Conservation (phyloP, 2,113 vertebrate genomes). For the Phoenicopterus ruber region DNA sequence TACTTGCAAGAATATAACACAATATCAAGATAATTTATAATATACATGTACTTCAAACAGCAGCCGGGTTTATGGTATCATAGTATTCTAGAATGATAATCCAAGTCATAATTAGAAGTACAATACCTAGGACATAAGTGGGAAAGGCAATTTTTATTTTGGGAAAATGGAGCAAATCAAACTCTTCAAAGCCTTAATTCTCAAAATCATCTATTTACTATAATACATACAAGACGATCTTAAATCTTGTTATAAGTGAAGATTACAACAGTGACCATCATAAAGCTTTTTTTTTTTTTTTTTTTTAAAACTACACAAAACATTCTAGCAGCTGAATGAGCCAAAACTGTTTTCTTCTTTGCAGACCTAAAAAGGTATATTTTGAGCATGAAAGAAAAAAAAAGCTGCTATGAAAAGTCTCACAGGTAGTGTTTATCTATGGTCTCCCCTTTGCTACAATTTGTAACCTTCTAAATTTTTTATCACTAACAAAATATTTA, state of each 20-base stretch:
- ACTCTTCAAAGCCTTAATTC: slow-evolving; percentile 82
- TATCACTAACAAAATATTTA: slow-evolving; percentile 71
- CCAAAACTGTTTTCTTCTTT: slow-evolving; percentile 35
- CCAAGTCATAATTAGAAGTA: slow-evolving; percentile 76
- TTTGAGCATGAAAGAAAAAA: slow-evolving; percentile 53
- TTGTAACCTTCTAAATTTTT: slow-evolving; percentile 60
- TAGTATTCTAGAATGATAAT: slow-evolving; percentile 65
- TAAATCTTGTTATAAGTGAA: slow-evolving; percentile 77
- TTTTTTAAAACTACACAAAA: slow-evolving; percentile 74
- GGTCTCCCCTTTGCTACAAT: slow-evolving; percentile 45
- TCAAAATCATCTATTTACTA: slow-evolving; percentile 95
- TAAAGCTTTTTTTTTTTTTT: slow-evolving; percentile 62
- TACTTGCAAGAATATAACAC: slow-evolving; percentile 78
- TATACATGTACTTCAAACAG: slow-evolving; percentile 80
- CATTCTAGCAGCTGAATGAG: slow-evolving; percentile 79
- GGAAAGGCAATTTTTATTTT: slow-evolving; percentile 79
- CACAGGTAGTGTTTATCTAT: slow-evolving; percentile 65
- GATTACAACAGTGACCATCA: slow-evolving; percentile 73
- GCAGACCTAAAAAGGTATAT: slow-evolving; percentile 38
- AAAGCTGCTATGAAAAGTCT: slow-evolving; percentile 51
- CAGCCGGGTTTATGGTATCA: slow-evolving; percentile 69
- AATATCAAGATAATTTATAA: slow-evolving; percentile 81
- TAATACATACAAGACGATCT: slow-evolving; percentile 86
- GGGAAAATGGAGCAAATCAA: slow-evolving; percentile 78
- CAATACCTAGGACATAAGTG: slow-evolving; percentile 78